A percentile compares a stretch with the other conserved stretches of the same genome.
phyloP scores from a whole-genome alignment of 2,113 vertebrate species.

The Saimiri boliviensis region DNA sequence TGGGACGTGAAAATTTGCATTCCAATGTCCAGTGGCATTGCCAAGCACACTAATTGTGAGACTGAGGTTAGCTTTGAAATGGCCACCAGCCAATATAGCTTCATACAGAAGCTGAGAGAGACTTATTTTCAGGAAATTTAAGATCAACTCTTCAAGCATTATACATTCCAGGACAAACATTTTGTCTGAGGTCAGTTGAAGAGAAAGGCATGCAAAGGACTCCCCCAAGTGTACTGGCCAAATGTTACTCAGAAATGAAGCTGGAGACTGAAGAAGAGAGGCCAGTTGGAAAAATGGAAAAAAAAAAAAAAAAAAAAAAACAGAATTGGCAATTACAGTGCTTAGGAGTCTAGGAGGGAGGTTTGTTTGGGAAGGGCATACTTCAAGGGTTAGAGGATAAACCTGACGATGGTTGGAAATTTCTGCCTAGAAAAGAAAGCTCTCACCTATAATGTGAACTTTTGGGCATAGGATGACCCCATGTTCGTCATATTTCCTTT shows the following conservation, averaged over 20 bases:
- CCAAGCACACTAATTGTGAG: not conserved
- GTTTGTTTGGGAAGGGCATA: not conserved
- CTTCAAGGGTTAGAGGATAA: not conserved
- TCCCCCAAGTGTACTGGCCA: not conserved
- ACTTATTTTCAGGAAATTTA: not conserved
- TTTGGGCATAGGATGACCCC: no score
- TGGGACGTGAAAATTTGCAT: not conserved
- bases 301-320: no score
- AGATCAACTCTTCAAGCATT: not conserved
- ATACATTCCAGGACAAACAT: constrained; percentile 19
- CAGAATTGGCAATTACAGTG: not conserved
- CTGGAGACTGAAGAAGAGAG: not conserved
- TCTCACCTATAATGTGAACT: not conserved
- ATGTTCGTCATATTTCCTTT: not conserved
- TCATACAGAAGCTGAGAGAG: not conserved
- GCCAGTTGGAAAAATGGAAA: not conserved
- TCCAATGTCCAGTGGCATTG: not conserved
- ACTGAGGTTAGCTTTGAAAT: not conserved
- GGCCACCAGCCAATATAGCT: not conserved
- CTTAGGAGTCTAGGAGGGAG: not conserved
- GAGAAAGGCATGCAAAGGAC: not conserved
- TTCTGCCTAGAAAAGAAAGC: not conserved
- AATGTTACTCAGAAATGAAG: not conserved
- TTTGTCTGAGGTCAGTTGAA: not conserved
- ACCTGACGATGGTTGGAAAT: not conserved